These are phyloP conservation scores for Microtus oregoni DNA, from an alignment of 2,113 vertebrate genomes.

Conservation along the genomic window DNA sequence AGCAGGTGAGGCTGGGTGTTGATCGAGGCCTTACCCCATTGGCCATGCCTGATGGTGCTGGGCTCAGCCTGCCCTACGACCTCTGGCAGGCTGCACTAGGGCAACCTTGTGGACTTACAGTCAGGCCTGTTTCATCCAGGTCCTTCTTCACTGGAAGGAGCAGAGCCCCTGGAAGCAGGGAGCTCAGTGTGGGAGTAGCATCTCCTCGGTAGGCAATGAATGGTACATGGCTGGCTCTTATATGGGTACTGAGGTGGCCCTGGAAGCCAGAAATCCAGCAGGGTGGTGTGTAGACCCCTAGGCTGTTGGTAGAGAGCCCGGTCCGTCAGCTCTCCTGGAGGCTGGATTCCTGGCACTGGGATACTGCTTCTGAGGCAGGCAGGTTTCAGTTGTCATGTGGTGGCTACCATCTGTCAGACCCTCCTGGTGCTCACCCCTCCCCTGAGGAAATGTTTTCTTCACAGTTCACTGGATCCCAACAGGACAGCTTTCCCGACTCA, in stretches of 20 bases:
- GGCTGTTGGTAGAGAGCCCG: not conserved
- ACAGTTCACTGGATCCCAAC: not conserved
- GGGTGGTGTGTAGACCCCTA: not conserved
- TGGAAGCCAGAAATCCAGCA: not conserved
- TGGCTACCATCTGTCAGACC: not conserved
- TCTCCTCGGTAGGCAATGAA: no score
- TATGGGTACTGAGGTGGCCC: not conserved
- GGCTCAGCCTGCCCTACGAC: no score
- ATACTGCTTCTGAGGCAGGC: no score
- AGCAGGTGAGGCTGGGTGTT: no score
- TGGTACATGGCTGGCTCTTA: not conserved
- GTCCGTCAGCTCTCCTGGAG: not conserved
- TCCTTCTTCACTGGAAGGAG: no score
- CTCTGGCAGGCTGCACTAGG: no score
- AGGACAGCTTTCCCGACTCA: not conserved
- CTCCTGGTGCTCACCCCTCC: not conserved
- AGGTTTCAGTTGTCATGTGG: not conserved
- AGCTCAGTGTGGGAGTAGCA: no score
- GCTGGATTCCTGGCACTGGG: not conserved
- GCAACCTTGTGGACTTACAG: no score
- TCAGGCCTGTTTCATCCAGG: no score
- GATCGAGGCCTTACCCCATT: no score
- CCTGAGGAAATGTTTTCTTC: slow-evolving; percentile 8
- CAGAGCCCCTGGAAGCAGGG: no score
- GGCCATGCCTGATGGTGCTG: no score